A percentile compares a stretch with the other conserved stretches of the same genome.
Evolutionary conservation across 2,888 invertebrate species (phyloP).

Genomic region (Limenitis camilla): DNA sequence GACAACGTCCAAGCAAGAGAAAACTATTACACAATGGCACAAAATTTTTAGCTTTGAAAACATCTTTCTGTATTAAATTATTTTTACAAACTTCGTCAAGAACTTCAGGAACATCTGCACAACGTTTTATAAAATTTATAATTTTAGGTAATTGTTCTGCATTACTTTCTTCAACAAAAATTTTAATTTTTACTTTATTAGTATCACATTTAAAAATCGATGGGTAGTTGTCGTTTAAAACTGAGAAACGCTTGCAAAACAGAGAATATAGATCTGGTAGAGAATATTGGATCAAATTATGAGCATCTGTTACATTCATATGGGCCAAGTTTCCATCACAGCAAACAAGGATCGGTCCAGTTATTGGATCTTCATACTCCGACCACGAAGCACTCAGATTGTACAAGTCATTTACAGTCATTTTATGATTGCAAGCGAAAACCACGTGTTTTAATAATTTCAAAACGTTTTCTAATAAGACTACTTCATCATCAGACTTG

Average conservation of each 20-base stretch:
- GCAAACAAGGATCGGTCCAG: slow-evolving; percentile 76
- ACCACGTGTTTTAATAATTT: slow-evolving; percentile 35
- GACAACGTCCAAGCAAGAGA: slow-evolving; percentile 79
- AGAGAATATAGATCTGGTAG: slow-evolving; percentile 77
- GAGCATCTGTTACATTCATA: slow-evolving; percentile 77
- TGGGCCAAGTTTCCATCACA: slow-evolving; percentile 79
- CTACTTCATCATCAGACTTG: slow-evolving; percentile 71
- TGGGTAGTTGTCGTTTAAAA: slow-evolving; percentile 76
- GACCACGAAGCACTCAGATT: slow-evolving; percentile 53
- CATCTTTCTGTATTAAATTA: slow-evolving; percentile 53
- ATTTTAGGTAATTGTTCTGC: slow-evolving; percentile 76
- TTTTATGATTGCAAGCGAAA: slow-evolving; percentile 46
- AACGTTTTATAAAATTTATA: slow-evolving; percentile 72
- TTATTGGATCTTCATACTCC: slow-evolving; percentile 51
- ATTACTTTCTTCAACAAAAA: slow-evolving; percentile 76
- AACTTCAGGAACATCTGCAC: slow-evolving; percentile 48
- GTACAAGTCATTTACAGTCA: slow-evolving; percentile 55
- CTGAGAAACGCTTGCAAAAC: slow-evolving; percentile 81
- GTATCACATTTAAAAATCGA: slow-evolving; percentile 47
- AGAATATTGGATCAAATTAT: slow-evolving; percentile 81
- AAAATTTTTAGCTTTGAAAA: slow-evolving; percentile 49
- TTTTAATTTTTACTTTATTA: slow-evolving; percentile 53
- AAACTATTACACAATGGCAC: slow-evolving; percentile 75
- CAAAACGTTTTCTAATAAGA: slow-evolving; percentile 43
- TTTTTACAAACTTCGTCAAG: slow-evolving; percentile 44